These are phyloP conservation scores for Chloroclysta siterata DNA, from an alignment of 2,888 invertebrate genomes.

Conservation along the genomic window DNA sequence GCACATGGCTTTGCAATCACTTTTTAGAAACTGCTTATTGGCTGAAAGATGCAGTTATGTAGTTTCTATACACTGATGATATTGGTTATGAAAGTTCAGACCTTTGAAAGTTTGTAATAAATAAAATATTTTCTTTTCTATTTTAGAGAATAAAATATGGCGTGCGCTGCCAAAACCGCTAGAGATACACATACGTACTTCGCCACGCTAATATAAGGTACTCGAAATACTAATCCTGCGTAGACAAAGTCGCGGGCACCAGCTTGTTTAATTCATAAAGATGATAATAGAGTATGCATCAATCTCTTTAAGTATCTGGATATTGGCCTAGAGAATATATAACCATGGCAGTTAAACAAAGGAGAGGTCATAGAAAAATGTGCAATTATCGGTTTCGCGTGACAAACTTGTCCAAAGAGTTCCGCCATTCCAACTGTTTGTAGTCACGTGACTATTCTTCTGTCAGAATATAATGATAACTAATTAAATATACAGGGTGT, in stretches of 20 bases:
- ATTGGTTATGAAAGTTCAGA: background rate
- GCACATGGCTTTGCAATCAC: conserved; percentile 6
- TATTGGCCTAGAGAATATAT: conserved; percentile 19
- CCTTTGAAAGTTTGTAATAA: conserved; percentile 2
- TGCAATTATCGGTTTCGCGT: conserved; percentile 24
- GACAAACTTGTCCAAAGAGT: conserved; percentile 13
- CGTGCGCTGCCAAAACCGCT: too few species aligned
- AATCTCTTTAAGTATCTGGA: background rate
- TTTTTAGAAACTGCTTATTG: conserved; percentile 16
- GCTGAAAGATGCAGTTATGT: background rate
- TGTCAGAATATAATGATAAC: conserved; percentile 11
- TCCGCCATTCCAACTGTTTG: conserved; percentile 16
- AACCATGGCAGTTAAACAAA: conserved; percentile 25
- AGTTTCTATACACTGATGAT: background rate
- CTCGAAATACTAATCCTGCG: too few species aligned
- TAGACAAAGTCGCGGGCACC: too few species aligned
- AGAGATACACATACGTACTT: too few species aligned
- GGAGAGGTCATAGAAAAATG: conserved; percentile 16
- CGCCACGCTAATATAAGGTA: too few species aligned
- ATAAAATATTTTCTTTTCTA: background rate
- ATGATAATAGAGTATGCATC: too few species aligned
- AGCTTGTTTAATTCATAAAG: too few species aligned
- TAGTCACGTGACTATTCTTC: conserved; percentile 15
- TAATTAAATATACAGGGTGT: too few species aligned
- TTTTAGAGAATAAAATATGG: too few species aligned